Base-by-base conservation (phyloP, 2,113 vertebrate species). In the Mystacornis crossleyi region DNA sequence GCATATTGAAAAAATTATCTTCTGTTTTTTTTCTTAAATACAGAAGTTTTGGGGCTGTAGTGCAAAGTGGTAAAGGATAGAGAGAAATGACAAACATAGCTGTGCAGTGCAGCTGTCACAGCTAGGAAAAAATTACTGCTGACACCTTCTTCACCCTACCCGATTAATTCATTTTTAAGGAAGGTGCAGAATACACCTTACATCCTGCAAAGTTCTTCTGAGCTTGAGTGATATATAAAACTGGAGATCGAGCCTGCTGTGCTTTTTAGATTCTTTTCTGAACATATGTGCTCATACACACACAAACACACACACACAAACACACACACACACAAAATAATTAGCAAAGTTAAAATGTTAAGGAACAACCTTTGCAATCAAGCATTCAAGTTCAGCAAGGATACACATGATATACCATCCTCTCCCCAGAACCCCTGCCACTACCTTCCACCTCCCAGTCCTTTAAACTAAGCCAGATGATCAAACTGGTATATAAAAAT, bases 331-430 rank as follows among this genome's bases (percentile, higher is more conserved):
- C n/a, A 86, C 9, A 90, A 8, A 82, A 92, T 57, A 94, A 86
- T 93, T 5, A 87, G 24, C 13, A 40, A 91, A 86, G 81, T 86
- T 93, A 94, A 93, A 94, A 80, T 21, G 12, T 80, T 89, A 91
- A 79, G 57, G 26, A 86, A 81, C 50, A 87, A 79, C 19, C 50
- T 65, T 54, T 82, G 23, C 42, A 93, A 54, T 66, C 34, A 71
- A 88, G 40, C n/a, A 78, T 75, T 87, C n/a, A 87, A 69, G 31
- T 60, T 38, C 25, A 93, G 53, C 29, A 94, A 62, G 25, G 55
- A 80, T 40, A 54, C 10, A 70, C 12, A 75, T 13, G 38, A 51
- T 16, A n/a, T 19, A 23, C 8, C 17, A 57, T 33, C 28, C 15
- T 69, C 58, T 86, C 16, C 31, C 36, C 20, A 61, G 36, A 85